These are phyloP conservation scores for Leucania comma DNA, from an alignment of 2,888 invertebrate species.

Conservation along the genomic window DNA sequence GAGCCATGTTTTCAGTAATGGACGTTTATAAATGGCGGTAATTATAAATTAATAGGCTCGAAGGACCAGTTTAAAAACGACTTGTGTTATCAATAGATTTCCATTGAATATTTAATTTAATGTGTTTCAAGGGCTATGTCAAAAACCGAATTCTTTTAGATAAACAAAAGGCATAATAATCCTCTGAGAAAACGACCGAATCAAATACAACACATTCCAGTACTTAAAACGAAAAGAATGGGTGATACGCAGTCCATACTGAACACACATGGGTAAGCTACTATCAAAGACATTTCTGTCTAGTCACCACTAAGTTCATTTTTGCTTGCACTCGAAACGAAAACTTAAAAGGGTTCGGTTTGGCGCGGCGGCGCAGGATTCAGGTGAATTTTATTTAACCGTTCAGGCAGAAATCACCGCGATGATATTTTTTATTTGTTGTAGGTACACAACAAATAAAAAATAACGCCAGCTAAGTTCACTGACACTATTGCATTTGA, in stretches of 20 bases:
- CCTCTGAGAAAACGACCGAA: conserved; percentile 2
- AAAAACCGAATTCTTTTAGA: not conserved
- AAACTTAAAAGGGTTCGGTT: too few species aligned
- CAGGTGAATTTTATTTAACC: too few species aligned
- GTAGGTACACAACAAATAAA: conserved; percentile 17
- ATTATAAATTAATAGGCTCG: not conserved
- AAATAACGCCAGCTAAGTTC: conserved; percentile 28
- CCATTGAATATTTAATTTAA: too few species aligned
- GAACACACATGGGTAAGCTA: conserved; percentile 27
- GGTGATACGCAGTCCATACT: conserved; percentile 2
- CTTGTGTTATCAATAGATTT: too few species aligned
- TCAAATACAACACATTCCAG: not conserved
- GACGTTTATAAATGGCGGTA: too few species aligned
- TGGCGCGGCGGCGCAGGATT: too few species aligned
- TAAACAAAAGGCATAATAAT: not conserved
- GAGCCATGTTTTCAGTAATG: too few species aligned
- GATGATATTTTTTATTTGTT: too few species aligned
- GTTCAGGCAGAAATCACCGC: too few species aligned
- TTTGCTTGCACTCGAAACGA: too few species aligned
- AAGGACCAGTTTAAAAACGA: not conserved
- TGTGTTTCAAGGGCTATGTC: not conserved
- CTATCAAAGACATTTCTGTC: too few species aligned
- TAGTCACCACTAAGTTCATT: too few species aligned
- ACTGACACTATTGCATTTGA: conserved; percentile 37
- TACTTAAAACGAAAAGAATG: conserved; percentile 24